phyloP scores from a whole-genome alignment of 2,113 vertebrate species.

The Cairina moschata region DNA sequence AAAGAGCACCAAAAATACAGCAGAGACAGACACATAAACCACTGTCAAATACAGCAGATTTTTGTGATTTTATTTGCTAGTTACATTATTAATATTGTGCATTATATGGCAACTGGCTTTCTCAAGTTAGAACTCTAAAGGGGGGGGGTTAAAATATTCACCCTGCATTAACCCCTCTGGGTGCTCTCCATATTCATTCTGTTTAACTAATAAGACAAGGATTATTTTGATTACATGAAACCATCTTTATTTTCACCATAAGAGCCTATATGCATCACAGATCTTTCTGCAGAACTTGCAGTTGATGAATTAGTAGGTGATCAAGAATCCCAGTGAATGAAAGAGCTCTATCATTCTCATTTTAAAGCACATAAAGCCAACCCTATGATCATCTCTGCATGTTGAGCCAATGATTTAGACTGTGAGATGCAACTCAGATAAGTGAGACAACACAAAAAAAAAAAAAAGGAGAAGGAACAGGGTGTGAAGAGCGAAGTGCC shows the following conservation, averaged over 20 bases:
- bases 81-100: not conserved
- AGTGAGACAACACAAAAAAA: not conserved
- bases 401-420: not conserved
- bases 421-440: not conserved
- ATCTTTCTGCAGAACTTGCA: not conserved
- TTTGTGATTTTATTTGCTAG: not conserved
- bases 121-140: not conserved
- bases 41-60: not conserved
- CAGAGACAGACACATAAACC: rapidly evolving
- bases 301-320: not conserved
- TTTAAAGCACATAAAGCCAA: not conserved
- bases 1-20: not conserved
- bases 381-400: not conserved
- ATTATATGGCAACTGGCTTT: not conserved
- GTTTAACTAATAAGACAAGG: not conserved
- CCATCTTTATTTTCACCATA: not conserved
- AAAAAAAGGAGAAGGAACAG: not conserved
- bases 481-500: not conserved
- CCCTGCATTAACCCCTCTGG: not conserved
- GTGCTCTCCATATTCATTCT: not conserved
- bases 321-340: not conserved
- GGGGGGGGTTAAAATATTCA: not conserved
- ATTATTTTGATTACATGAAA: not conserved
- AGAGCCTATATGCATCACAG: not conserved
- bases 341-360: not conserved